These are phyloP conservation scores for Miichthys miiuy DNA, from an alignment of 2,797 vertebrate genomes.

Conservation along the genomic window DNA sequence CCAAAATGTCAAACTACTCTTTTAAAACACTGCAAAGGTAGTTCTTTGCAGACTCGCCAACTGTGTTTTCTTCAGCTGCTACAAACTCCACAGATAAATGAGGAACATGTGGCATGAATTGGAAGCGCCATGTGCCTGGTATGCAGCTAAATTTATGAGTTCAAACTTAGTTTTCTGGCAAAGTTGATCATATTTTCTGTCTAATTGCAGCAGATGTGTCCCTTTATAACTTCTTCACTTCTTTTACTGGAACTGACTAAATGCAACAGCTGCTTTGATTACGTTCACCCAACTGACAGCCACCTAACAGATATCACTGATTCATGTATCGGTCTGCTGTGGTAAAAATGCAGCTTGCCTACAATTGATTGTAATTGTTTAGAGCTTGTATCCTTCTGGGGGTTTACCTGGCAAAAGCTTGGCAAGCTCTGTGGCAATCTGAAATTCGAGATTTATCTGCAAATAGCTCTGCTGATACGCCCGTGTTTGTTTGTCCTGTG, in stretches of 20 bases:
- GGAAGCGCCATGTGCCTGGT: neutral
- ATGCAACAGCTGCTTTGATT: slow-evolving; percentile 70
- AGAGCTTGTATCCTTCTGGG: slow-evolving; percentile 48
- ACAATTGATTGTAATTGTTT: slow-evolving; percentile 66
- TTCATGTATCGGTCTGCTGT: slow-evolving; percentile 34
- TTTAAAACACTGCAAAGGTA: neutral
- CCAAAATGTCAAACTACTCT: neutral
- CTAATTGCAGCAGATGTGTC: slow-evolving; percentile 64
- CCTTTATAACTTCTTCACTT: slow-evolving; percentile 34
- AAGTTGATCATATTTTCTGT: slow-evolving; percentile 33
- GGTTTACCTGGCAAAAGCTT: slow-evolving; percentile 50
- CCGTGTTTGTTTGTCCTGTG: slow-evolving; percentile 25
- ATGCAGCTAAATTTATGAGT: neutral
- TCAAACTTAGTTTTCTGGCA: slow-evolving; percentile 27
- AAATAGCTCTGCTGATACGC: slow-evolving; percentile 20
- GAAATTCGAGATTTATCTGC: slow-evolving; percentile 47
- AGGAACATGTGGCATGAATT: slow-evolving; percentile 4
- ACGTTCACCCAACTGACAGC: slow-evolving; percentile 50
- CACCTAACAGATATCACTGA: slow-evolving; percentile 59
- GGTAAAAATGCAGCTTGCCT: slow-evolving; percentile 34
- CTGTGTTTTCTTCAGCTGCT: neutral
- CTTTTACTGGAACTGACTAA: slow-evolving; percentile 42
- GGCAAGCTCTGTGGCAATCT: slow-evolving; percentile 34
- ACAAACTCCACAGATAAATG: neutral
- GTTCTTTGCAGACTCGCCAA: neutral